Evolutionary conservation across 1,140 invertebrate species (phyloP), one percentile per base, ranked within the genome.

Genomic region (Zaprionus africanus): DNA sequence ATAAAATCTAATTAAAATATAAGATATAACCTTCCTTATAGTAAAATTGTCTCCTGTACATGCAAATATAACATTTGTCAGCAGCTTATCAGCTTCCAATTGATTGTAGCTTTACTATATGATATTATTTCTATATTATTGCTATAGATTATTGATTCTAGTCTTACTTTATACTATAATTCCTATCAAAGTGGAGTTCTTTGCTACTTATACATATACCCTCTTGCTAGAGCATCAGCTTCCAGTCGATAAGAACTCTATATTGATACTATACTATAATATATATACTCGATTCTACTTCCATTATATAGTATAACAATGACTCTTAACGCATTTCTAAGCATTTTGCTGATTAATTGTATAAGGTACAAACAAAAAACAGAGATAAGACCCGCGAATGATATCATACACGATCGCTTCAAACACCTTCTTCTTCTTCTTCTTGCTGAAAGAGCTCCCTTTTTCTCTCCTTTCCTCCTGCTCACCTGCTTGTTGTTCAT

Each of bases 401-500:
- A 60, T 51, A 60, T 68, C 66, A 61, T 46, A 19, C 7, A 2
- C 5, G 7, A 31, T 31, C 53, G 53, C 53, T 24, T 46, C 41
- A 46, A 46, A 11, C n/a, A 46, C 41, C n/a, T 17, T 43, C 7
- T 28, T 24, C 15, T 19, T 34, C 7, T 4, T 22, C 22, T 1
- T 22, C 22, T 22, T 22, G n/a, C 46, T 31, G 0, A 7, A 5
- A 13, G 0, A 49, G 46, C 0, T 17, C 1, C 9, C 19, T 12
- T 0, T 3, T 0, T 5, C 11, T 7, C 46, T 11, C 19, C 11
- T 46, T 2, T n/a, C n/a, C 9, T 3, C 5, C n/a, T 13, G 76
- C 90, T 92, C 62, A 92, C 85, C 90, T 81, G 88, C 88, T 78
- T 91, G 90, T 49, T 92, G 91, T 6, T 91, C 81, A 68, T 92